A percentile compares a stretch with the other conserved stretches of the same genome.
phyloP scores from a whole-genome alignment of 2,888 invertebrate species.

The Volucella zonaria region DNA sequence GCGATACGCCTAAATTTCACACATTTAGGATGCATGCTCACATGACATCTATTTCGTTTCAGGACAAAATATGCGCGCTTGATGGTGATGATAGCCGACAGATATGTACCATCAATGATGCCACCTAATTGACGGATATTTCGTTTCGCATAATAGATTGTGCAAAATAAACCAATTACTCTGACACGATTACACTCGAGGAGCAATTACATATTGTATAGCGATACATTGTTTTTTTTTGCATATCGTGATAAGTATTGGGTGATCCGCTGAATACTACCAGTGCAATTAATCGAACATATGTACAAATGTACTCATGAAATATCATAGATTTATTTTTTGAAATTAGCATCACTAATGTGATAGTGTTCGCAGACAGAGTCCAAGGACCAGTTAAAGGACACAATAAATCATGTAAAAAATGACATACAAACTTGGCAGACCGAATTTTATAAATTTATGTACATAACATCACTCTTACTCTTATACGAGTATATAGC shows the following conservation, averaged over 20 bases:
- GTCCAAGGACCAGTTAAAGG: too few relatives aligned
- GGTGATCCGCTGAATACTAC: background rate
- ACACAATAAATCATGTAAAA: too few relatives aligned
- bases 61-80: conserved; percentile 46
- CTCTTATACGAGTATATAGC: too few relatives aligned
- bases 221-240: conserved; percentile 37
- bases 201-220: conserved; percentile 45
- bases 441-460: too few relatives aligned
- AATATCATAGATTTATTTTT: too few relatives aligned
- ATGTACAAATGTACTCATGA: background rate
- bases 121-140: conserved; percentile 72
- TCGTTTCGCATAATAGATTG: conserved; percentile 70
- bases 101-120: conserved; percentile 65
- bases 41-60: conserved; percentile 53
- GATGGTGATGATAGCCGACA: conserved; percentile 59
- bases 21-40: conserved; percentile 52
- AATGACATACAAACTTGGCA: too few relatives aligned
- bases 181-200: conserved; percentile 49
- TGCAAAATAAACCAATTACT: conserved; percentile 68
- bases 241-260: conserved; percentile 18
- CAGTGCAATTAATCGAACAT: background rate
- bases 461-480: too few relatives aligned
- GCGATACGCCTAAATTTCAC: conserved; percentile 38
- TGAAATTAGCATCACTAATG: too few relatives aligned
- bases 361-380: too few relatives aligned